Conservation (phyloP, 2,113 vertebrate genomes). For the Rhinichthys klamathensis region DNA sequence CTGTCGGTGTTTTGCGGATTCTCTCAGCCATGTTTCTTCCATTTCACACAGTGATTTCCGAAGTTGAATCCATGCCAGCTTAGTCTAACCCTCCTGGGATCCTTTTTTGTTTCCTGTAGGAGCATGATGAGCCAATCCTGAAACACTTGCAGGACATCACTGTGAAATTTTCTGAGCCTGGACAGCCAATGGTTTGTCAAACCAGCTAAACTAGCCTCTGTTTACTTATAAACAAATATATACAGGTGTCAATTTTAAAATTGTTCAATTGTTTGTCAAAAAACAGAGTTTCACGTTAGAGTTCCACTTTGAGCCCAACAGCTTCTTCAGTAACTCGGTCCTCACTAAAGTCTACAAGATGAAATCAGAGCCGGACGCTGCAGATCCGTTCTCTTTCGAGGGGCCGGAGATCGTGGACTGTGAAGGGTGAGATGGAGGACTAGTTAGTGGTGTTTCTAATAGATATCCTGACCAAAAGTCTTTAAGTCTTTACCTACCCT, state of each 20-base stretch:
- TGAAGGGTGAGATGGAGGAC: conserved; percentile 85
- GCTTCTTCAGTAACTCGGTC: conserved; percentile 91
- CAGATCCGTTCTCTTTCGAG: conserved; percentile 96
- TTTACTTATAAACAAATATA: not conserved
- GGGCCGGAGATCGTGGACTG: conserved; percentile 97
- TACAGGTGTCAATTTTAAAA: not conserved
- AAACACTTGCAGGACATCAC: conserved; percentile 96
- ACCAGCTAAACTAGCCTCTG: not conserved
- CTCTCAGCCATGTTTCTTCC: not conserved
- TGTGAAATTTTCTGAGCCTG: conserved; percentile 94
- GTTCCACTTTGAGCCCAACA: conserved; percentile 95
- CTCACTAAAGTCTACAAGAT: conserved; percentile 98
- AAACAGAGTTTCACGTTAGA: conserved; percentile 94
- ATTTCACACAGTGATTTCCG: not conserved
- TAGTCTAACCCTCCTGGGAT: not conserved
- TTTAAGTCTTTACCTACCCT: no score
- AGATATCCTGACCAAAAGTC: not conserved
- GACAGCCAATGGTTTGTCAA: conserved; percentile 90
- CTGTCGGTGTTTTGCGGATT: not conserved
- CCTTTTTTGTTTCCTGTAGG: conserved; percentile 71
- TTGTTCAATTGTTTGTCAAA: conserved; percentile 6
- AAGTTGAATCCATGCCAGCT: not conserved
- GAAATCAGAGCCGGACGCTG: conserved; percentile 92
- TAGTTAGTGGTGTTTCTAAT: not conserved
- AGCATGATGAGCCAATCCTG: conserved; percentile 95